Base-by-base conservation (phyloP, 2,797 vertebrate species). In the Hipposideros larvatus region DNA sequence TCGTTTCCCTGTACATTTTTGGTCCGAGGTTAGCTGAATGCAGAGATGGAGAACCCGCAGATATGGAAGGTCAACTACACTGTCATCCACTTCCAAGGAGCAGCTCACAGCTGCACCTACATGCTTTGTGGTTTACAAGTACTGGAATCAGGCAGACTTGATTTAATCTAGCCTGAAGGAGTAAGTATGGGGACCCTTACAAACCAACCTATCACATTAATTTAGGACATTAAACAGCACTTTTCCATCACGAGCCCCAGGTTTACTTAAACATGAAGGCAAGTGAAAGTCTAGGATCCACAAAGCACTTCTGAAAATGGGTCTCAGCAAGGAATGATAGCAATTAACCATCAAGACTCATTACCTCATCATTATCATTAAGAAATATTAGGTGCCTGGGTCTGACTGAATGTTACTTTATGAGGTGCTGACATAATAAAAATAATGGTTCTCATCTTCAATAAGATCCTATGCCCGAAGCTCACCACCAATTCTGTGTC, bases 291-390 rank as follows among this genome's bases (percentile, higher is more conserved):
- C 66, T 57, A 22, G 61, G 31, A 31, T 34, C 37, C 79, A 70
- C 19, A 65, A 53, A 77, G 53, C 46, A 74, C 48, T 61, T 77
- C 88, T 70, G 74, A 43, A 84, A 82, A 87, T 21, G 83, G 55
- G 9, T 59, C 84, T 83, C 53, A 51, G 57, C 80, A 21, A 87
- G 53, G 22, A 91, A 34, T 14, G 18, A 41, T 13, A 82, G 59
- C 51, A 87, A 43, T 31, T 41, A 61, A n/a, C 15, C n/a, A 68
- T 15, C 41, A 61, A 86, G 26, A 31, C 70, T 88, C 70, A 82
- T 43, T 89, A 89, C 79, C 82, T 96, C 92, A 31, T 63, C 18
- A 4, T 57, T 28, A 65, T 57, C 83, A 74, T 37, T 78, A 65
- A 74, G 65, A 48, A 87, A 83, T n/a, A 74, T 43, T n/a, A 86